phyloP scores from a whole-genome alignment of 2,113 vertebrate genomes.

The Triplophysa siluroides region DNA sequence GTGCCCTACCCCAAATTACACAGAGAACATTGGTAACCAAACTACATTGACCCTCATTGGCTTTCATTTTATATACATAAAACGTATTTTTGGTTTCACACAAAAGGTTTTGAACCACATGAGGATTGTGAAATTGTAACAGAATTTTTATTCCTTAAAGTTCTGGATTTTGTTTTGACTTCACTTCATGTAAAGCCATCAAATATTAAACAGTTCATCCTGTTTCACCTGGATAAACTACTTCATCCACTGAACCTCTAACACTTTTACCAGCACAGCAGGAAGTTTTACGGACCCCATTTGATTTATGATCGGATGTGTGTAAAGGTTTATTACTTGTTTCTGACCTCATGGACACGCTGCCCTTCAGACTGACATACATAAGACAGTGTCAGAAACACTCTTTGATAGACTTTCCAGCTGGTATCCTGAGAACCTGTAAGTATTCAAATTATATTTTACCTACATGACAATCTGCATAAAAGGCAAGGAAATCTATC shows the following conservation, averaged over 20 bases:
- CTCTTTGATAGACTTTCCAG: no score
- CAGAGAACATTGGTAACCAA: no score
- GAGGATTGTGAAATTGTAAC: no score
- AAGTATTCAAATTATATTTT: slow-evolving; percentile 7
- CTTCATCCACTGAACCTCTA: neutral
- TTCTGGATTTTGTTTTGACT: no score
- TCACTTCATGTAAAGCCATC: no score
- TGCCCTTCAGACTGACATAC: slow-evolving; percentile 14
- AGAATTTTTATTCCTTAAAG: no score
- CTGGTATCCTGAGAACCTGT: slow-evolving; percentile 5
- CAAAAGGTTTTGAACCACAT: no score
- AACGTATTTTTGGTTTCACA: no score
- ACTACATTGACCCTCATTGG: no score
- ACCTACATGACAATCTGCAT: neutral
- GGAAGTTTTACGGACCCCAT: neutral
- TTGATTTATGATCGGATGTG: slow-evolving; percentile 28
- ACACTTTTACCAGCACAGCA: neutral
- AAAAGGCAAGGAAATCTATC: neutral
- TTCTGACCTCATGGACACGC: slow-evolving; percentile 14
- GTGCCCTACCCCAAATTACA: no score
- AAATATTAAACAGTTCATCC: no score
- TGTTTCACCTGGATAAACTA: neutral
- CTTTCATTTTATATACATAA: no score
- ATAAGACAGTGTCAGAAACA: slow-evolving; percentile 9
- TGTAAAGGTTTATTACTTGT: slow-evolving; percentile 35